Base-by-base conservation (phyloP, 2,797 vertebrate species). In the Danio albolineatus region DNA sequence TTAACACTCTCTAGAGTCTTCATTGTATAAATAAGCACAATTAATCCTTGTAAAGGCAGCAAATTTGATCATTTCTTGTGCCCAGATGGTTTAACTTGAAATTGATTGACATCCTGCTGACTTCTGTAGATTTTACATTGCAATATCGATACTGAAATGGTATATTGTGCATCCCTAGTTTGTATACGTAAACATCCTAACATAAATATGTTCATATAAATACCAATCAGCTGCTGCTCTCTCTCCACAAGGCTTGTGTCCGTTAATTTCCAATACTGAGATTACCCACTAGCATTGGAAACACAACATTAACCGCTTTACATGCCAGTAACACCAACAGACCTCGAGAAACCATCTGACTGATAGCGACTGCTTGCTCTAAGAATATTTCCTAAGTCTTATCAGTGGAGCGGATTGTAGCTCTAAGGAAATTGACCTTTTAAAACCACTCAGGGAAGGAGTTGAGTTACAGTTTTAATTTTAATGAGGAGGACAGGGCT, bases 381-480 rank as follows among this genome's bases (percentile, higher is more conserved):
- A 41, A 59, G 39, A 73, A 73, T 59, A 73, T 73, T 73, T 43
- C n/a, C 8, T 36, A 54, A 46, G 41, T 36, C 19, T 44, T 73
- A 28, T 73, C 39, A 59, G 21, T 46, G 6, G 41, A 60, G 21
- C 59, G 56, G 57, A 74, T 14, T 44, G 62, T 19, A 49, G 21
- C 43, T 60, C 4, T 19, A 36, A 48, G n/a, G 7, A 60, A 60
- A 73, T 38, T 17, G 2, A 3, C 39, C 44, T 74, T 49, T 74
- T 61, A 61, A 66, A 74, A 74, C 44, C 21, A 48, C 43, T 74
- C 28, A 13, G 19, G 16, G 36, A 70, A 39, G 38, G 56, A 46
- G 43, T 60, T 60, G 43, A 13, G 39, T 44, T 70, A 7, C 67
- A 57, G 17, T 16, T 72, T 72, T 57, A 57, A 72, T 21, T 72